These are phyloP conservation scores for Pachyseris speciosa DNA, from an alignment of 64 coral and sea anemone genomes.

Conservation along the genomic window DNA sequence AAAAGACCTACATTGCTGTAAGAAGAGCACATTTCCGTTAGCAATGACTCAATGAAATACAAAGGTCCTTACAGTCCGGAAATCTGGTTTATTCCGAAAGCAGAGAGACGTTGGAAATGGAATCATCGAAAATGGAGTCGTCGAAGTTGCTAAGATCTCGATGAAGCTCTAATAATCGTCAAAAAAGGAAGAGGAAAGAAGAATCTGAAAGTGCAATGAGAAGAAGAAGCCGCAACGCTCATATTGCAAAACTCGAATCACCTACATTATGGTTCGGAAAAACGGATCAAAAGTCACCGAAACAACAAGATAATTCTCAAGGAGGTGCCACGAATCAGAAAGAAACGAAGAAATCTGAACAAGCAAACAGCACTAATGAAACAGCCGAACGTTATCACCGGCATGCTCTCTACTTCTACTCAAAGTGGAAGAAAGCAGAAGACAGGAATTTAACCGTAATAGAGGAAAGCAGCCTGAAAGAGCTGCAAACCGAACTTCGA, in stretches of 20 bases:
- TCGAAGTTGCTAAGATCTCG: background rate
- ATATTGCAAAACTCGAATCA: background rate
- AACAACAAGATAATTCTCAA: background rate
- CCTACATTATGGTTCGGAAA: background rate
- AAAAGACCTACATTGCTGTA: no score
- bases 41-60: no score
- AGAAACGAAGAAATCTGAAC: background rate
- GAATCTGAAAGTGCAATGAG: background rate
- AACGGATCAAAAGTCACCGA: background rate
- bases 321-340: background rate
- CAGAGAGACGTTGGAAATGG: no score
- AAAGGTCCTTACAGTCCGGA: no score
- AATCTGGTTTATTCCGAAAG: no score
- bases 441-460: background rate
- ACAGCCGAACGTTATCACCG: conserved; percentile 28
- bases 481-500: background rate
- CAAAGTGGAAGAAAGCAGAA: conserved; percentile 61
- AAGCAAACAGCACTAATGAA: background rate
- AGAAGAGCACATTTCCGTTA: no score
- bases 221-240: background rate
- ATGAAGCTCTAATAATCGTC: background rate
- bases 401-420: conserved; percentile 45
- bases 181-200: conserved; percentile 1
- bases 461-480: background rate
- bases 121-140: background rate